Evolutionary conservation across 2,888 invertebrate genomes (phyloP), one percentile per base, ranked within the genome.

Genomic region (Tetheella fluctuosa): DNA sequence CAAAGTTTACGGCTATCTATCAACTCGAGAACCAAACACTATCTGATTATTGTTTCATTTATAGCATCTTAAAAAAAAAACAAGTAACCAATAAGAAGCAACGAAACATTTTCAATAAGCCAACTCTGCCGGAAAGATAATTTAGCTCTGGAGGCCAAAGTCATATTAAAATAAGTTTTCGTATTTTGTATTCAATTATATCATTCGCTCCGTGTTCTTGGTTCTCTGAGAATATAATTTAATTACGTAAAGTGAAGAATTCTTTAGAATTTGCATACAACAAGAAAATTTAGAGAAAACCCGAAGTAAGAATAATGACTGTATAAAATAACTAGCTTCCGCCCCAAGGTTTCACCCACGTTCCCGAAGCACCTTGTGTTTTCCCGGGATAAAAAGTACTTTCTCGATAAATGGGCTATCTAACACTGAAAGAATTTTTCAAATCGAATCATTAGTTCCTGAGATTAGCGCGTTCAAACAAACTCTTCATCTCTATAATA

Each of bases 151-250:
- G 42, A 52, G 57, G 5, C 57, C 25, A 17, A 60, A 53, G 55
- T 52, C 59, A 64, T 64, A 62, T 63, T 68, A 62, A 64, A 69
- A 62, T 59, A 67, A 68, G 63, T 67, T 69, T 68, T 63, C 63
- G 60, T 65, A 55, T 63, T 65, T 66, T 64, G 59, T 58, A 59
- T 68, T 61, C 55, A 70, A 68, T 69, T 68, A 65, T 60, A 65
- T 62, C 63, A 58, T 64, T 69, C 60, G 54, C 25, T 34, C 12
- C 28, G 25, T 5, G 39, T 8, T 54, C 28, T 25, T 53, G n/a
- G 8, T 28, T 28, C 15, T 15, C 15, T 8, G n/a, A 25, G 15
- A 53, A 25, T 53, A 10, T n/a, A 28, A n/a, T 53, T 25, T 25
- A n/a, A n/a, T 53, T 53, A 23, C 20, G 25, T 53, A 15, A 52